A percentile compares a stretch with the other conserved stretches of the same genome.
These are phyloP conservation scores for Podargus strigoides DNA, from an alignment of 2,797 vertebrate species.

Conservation along the genomic window DNA sequence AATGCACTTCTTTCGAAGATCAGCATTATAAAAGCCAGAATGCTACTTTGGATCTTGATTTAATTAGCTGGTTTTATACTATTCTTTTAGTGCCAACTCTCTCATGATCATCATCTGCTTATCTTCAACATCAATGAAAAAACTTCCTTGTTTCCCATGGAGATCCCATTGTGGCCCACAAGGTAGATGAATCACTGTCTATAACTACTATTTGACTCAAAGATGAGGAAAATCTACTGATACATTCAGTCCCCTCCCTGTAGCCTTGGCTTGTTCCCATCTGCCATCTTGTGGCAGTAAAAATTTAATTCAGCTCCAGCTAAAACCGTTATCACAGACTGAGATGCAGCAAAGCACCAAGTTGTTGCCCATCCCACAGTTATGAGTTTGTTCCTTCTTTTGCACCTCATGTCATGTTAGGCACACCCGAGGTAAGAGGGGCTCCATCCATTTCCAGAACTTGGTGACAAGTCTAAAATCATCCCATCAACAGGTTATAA, in stretches of 20 bases:
- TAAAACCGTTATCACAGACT: neutral
- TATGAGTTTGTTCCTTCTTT: neutral
- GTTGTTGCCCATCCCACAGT: accelerated
- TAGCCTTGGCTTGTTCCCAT: neutral
- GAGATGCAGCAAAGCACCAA: accelerated
- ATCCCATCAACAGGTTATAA: neutral
- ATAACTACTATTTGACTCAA: neutral
- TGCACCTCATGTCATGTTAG: neutral
- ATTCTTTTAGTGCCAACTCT: neutral
- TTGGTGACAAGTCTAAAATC: neutral
- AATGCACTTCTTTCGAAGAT: neutral
- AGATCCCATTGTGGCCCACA: neutral
- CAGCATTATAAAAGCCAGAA: neutral
- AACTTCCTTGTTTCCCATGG: neutral
- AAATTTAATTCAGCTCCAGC: neutral
- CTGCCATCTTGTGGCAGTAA: conserved; percentile 58
- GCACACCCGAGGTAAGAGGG: neutral
- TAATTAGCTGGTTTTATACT: neutral
- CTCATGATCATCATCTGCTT: neutral
- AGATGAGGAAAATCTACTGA: neutral
- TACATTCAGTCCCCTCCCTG: neutral
- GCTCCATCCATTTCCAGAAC: neutral
- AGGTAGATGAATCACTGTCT: neutral
- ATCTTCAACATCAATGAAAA: neutral
- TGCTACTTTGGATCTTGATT: neutral